These are phyloP conservation scores for Sebastes itinus DNA, from an alignment of 2,797 vertebrate species.

Conservation along the genomic window DNA sequence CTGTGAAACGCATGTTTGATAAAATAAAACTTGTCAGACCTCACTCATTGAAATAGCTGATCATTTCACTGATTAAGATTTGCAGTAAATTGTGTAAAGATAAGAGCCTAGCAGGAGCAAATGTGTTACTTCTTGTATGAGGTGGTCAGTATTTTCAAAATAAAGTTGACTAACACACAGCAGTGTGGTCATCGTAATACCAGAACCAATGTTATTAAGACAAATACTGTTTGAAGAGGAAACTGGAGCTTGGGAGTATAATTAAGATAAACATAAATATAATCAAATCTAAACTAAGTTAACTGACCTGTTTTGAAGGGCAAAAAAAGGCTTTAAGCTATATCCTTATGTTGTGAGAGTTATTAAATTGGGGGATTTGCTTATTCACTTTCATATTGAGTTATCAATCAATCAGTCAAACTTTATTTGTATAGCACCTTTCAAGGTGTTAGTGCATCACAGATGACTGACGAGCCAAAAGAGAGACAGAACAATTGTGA, in stretches of 20 bases:
- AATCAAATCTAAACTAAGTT: background rate
- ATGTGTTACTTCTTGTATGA: background rate
- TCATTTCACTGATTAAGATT: background rate
- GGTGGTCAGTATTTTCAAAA: slow-evolving; percentile 25
- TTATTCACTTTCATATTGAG: background rate
- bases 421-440: too few relatives aligned
- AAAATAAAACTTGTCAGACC: background rate
- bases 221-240: background rate
- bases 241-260: background rate
- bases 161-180: background rate
- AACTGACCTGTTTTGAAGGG: background rate
- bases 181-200: background rate
- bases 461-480: too few relatives aligned
- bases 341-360: background rate
- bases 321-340: background rate
- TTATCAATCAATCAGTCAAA: too few relatives aligned
- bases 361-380: background rate
- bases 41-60: background rate
- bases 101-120: background rate
- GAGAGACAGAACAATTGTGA: too few relatives aligned
- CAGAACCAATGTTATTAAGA: background rate
- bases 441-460: too few relatives aligned
- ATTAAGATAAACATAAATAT: background rate
- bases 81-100: background rate
- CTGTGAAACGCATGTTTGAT: slow-evolving; percentile 1